Conservation (phyloP, 2,797 vertebrate genomes). For the Cichlasoma orientale region DNA sequence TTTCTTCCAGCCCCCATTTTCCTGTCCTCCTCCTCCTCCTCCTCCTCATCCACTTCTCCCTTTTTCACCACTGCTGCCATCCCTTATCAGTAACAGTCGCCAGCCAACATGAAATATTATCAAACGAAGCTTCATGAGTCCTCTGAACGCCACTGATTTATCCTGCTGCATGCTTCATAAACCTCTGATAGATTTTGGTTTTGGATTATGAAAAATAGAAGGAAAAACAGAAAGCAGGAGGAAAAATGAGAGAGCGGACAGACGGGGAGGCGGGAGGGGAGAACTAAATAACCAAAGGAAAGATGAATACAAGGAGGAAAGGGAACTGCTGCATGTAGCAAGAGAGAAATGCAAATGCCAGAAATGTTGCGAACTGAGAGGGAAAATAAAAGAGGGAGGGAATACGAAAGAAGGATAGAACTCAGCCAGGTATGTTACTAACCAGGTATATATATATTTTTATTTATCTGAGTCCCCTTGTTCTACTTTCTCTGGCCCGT, state of each 20-base stretch:
- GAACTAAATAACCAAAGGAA: background rate
- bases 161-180: conserved; percentile 38
- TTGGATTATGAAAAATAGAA: background rate
- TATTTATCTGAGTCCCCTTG: background rate
- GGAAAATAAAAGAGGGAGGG: accelerated
- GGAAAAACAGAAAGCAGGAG: background rate
- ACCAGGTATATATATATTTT: background rate
- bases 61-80: background rate
- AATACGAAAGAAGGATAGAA: background rate
- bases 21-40: background rate
- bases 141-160: conserved; percentile 33
- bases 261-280: background rate
- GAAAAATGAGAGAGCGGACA: background rate
- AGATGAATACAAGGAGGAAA: background rate
- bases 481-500: background rate
- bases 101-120: conserved; percentile 30
- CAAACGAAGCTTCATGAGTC: conserved; percentile 42
- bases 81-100: conserved; percentile 24
- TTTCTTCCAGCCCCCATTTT: background rate
- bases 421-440: background rate
- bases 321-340: background rate
- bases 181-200: conserved; percentile 40
- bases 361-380: background rate
- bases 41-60: background rate
- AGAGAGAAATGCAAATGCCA: background rate